phyloP scores from a whole-genome alignment of 2,888 invertebrate genomes.

The Lepidochitona cinerea region DNA sequence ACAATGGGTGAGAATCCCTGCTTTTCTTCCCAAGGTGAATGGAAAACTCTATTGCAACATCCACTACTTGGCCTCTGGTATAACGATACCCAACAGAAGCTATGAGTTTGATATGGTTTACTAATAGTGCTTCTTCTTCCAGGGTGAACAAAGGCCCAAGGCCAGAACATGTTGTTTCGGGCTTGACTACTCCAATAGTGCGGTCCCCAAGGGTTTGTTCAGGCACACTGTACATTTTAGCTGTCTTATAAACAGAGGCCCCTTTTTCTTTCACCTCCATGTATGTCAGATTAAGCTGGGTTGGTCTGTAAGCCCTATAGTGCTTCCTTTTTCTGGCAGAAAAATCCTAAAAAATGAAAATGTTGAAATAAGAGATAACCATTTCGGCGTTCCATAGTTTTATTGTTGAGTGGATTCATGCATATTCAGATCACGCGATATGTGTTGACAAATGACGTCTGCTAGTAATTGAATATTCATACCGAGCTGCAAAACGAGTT shows the following conservation, averaged over 20 bases:
- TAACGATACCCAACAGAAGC: neutral
- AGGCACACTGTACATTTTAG: conserved; percentile 12
- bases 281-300: neutral
- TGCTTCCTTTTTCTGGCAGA: conserved; percentile 2
- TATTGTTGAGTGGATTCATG: too few species aligned
- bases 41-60: neutral
- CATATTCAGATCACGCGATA: too few species aligned
- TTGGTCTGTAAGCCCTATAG: too few species aligned
- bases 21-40: neutral
- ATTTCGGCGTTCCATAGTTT: too few species aligned
- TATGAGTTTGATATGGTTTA: neutral
- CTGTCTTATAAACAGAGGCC: conserved; percentile 5
- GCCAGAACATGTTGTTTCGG: conserved; percentile 1
- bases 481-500: too few species aligned
- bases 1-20: neutral
- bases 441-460: too few species aligned
- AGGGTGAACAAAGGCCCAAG: neutral
- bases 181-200: conserved; percentile 11
- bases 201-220: conserved; percentile 20
- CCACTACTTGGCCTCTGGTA: neutral
- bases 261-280: neutral
- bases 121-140: neutral
- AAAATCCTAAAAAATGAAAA: too few species aligned
- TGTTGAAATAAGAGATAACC: too few species aligned
- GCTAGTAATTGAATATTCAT: too few species aligned